A percentile compares a stretch with the other conserved stretches of the same genome.
These are phyloP conservation scores for Urechis unicinctus DNA, from an alignment of 2,888 invertebrate genomes.

Conservation along the genomic window DNA sequence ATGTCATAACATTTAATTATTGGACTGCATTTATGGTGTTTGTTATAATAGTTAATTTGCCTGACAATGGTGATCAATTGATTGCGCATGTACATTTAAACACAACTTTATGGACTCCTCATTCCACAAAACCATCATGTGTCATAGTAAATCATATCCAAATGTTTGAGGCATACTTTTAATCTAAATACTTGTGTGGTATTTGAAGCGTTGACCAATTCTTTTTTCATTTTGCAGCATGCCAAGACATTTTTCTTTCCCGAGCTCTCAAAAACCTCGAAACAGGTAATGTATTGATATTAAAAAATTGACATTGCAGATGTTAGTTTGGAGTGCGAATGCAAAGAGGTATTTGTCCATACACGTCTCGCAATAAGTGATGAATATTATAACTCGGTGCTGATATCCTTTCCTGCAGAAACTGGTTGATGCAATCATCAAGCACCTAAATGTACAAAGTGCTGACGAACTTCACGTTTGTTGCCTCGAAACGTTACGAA, in stretches of 20 bases:
- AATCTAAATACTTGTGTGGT: too few species aligned
- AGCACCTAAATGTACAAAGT: slow-evolving; percentile 5
- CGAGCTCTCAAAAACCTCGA: slow-evolving; percentile 54
- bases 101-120: too few species aligned
- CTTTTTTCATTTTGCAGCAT: slow-evolving; percentile 52
- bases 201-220: background rate
- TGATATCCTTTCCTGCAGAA: slow-evolving; percentile 11
- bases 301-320: slow-evolving; percentile 1
- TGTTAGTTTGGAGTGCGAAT: background rate
- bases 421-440: slow-evolving; percentile 12
- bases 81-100: too few species aligned
- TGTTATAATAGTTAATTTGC: too few species aligned
- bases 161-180: too few species aligned
- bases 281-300: slow-evolving; percentile 34
- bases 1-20: too few species aligned
- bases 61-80: too few species aligned
- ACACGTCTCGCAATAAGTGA: too few species aligned
- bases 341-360: background rate
- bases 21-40: too few species aligned
- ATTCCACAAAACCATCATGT: too few species aligned
- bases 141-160: too few species aligned
- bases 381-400: too few species aligned
- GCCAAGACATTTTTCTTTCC: slow-evolving; percentile 60
- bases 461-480: slow-evolving; percentile 15
- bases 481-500: slow-evolving; percentile 38